Conservation (phyloP, 2,797 vertebrate species). For the Dendrocincla tyrannina region DNA sequence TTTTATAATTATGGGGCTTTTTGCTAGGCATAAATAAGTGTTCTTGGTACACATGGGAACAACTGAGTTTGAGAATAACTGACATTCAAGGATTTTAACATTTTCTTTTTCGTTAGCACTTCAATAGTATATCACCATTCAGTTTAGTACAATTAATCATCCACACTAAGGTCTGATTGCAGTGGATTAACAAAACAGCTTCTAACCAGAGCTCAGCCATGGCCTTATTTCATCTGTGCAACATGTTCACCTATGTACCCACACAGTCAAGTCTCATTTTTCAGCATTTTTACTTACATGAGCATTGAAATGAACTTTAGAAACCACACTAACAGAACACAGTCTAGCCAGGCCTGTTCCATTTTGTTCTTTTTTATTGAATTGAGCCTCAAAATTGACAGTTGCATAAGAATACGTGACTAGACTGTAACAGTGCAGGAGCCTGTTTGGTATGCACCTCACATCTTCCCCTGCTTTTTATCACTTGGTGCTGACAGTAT, state of each 20-base stretch:
- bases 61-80: not conserved
- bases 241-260: not conserved
- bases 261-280: not conserved
- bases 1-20: constrained; percentile 47
- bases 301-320: constrained; percentile 28
- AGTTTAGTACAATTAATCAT: not conserved
- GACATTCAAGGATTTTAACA: not conserved
- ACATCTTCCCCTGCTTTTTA: not conserved
- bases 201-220: not conserved
- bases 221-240: not conserved
- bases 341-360: constrained; percentile 1
- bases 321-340: not conserved
- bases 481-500: constrained; percentile 28
- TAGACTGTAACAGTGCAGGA: not conserved
- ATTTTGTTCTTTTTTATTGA: constrained; percentile 52
- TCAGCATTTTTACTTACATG: constrained; percentile 8
- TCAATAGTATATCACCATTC: not conserved
- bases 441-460: constrained; percentile 19
- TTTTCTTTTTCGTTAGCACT: constrained; percentile 1
- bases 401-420: constrained; percentile 38
- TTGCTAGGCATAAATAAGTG: constrained; percentile 37
- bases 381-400: constrained; percentile 40
- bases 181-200: not conserved
- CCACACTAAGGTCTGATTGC: not conserved
- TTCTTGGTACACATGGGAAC: constrained; percentile 1